phyloP scores from a whole-genome alignment of 1,140 invertebrate species.

The Panulirus ornatus region DNA sequence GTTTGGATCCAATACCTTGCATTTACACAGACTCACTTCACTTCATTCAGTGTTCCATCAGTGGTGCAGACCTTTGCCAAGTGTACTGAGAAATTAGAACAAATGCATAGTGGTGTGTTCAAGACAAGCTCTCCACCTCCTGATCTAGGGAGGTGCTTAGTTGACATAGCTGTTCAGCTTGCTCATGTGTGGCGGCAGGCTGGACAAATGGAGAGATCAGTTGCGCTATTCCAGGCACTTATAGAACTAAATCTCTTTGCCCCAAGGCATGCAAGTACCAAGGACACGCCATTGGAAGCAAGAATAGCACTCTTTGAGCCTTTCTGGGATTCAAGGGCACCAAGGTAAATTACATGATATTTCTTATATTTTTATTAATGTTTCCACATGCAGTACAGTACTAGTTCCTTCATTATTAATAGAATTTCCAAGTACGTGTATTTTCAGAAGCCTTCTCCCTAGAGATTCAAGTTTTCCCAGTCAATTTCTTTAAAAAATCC shows the following conservation, averaged over 20 bases:
- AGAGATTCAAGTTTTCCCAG: no score
- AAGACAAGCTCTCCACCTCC: slow-evolving; percentile 75
- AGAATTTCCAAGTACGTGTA: no score
- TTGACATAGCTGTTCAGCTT: slow-evolving; percentile 78
- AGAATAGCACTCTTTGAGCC: slow-evolving; percentile 78
- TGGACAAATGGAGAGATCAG: slow-evolving; percentile 79
- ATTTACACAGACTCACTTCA: slow-evolving; percentile 78
- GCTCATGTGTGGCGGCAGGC: slow-evolving; percentile 78
- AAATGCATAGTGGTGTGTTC: slow-evolving; percentile 76
- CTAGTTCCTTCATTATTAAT: no score
- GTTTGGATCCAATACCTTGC: slow-evolving; percentile 79
- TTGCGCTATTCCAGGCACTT: slow-evolving; percentile 79
- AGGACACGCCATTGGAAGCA: slow-evolving; percentile 62
- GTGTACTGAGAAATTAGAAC: slow-evolving; percentile 77
- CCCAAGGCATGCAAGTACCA: slow-evolving; percentile 73
- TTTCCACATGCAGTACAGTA: not conserved
- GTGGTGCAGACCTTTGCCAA: slow-evolving; percentile 78
- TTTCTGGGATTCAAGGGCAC: slow-evolving; percentile 80
- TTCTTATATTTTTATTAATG: no score
- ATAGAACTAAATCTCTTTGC: slow-evolving; percentile 80
- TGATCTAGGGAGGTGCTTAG: slow-evolving; percentile 76
- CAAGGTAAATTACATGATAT: no score
- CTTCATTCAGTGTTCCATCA: slow-evolving; percentile 77
- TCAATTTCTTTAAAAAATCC: no score
- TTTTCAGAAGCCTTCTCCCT: no score